Percentiles rank a stretch among this genome's conserved stretches.
Conservation (phyloP, 2,113 vertebrate genomes). For the Atherinomorus stipes region DNA sequence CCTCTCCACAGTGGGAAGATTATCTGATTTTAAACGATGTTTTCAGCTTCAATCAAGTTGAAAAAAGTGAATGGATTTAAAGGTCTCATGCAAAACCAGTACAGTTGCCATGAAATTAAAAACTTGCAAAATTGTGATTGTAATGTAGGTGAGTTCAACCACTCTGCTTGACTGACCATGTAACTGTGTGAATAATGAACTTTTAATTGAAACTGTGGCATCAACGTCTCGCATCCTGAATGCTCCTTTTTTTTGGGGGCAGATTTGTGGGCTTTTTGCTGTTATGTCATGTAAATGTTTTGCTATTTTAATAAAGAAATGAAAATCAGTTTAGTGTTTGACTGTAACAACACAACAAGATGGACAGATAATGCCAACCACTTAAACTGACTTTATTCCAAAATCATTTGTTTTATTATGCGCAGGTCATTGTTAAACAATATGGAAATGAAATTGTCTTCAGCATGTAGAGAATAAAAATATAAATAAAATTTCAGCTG, state of each 20-base stretch:
- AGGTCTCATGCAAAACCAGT: neutral
- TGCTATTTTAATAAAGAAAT: constrained; percentile 76
- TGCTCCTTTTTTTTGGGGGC: neutral
- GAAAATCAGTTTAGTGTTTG: neutral
- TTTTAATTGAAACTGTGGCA: neutral
- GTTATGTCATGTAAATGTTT: constrained; percentile 52
- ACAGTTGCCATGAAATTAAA: neutral
- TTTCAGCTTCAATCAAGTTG: neutral
- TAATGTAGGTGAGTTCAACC: constrained; percentile 8
- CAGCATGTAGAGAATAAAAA: constrained; percentile 58
- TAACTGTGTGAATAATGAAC: neutral
- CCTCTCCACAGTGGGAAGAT: too few species aligned
- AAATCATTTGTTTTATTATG: constrained; percentile 53
- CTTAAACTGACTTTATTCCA: constrained; percentile 68
- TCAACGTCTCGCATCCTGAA: neutral
- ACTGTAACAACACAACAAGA: constrained; percentile 5
- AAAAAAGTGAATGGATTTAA: neutral
- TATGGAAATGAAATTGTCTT: constrained; percentile 30
- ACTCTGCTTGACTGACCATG: constrained; percentile 33
- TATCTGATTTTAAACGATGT: too few species aligned
- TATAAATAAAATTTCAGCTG: constrained; percentile 62
- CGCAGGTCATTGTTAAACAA: constrained; percentile 54
- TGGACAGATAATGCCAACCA: constrained; percentile 9
- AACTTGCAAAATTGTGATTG: constrained; percentile 1
- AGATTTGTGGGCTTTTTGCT: constrained; percentile 10